Base-by-base conservation (phyloP, 30 jellyfish, hydroid and myxozoan species). In the Sanderia malayensis region DNA sequence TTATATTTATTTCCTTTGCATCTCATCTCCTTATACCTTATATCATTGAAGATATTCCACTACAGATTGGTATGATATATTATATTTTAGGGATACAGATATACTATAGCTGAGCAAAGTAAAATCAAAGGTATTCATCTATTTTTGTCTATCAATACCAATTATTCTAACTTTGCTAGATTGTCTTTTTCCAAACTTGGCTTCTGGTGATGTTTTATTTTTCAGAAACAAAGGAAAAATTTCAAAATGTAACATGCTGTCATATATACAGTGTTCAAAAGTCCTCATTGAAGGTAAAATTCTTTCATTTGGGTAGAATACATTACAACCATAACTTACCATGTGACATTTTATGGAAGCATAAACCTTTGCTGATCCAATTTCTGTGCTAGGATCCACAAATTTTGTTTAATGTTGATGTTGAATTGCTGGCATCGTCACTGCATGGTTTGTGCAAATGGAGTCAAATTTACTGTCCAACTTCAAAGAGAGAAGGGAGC, bases 261-360 rank as follows among this genome's bases (percentile, higher is more conserved):
- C 86, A 81, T 61, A 25, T 81, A 58, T 81, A 81, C 74, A 81
- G 94, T 47, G 73, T 81, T 7, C 94, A 81, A 57, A 81, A 61
- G 49, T 58, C 82, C n/a, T 3, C 20, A 1, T 32, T 81, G 13
- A 73, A 81, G 94, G 94, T 81, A 44, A 4, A 37, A 4, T 37
- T 4, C 13, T 13, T 37, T 13, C 10, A 37, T 4, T 4, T 4
- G n/a, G n/a, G n/a, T n/a, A n/a, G n/a, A n/a, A n/a, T n/a, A n/a
- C n/a, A n/a, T n/a, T n/a, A n/a, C n/a, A n/a, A n/a, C n/a, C n/a
- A n/a, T n/a, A n/a, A n/a, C n/a, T n/a, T n/a, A n/a, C n/a, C n/a
- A n/a, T n/a, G n/a, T n/a, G n/a, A n/a, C n/a, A n/a, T n/a, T n/a
- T n/a, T n/a, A n/a, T n/a, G n/a, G n/a, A n/a, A n/a, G n/a, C n/a